phyloP scores from a whole-genome alignment of 2,113 vertebrate species.

The Hydrolagus affinis region DNA sequence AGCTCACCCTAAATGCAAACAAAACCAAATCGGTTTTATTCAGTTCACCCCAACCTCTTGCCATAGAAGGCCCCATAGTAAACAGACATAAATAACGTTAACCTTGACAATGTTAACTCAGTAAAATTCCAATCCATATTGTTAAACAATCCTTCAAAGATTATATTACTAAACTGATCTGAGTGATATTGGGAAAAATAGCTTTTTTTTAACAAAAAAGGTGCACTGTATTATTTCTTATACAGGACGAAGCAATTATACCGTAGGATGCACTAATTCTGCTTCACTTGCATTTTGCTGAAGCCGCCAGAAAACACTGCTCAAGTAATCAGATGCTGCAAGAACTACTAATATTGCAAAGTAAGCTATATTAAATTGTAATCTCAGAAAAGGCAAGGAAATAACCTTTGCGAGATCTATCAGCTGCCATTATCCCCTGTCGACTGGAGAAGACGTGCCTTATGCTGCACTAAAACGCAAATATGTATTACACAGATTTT shows the following conservation, averaged over 20 bases:
- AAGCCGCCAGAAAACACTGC: not conserved
- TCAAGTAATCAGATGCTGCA: not conserved
- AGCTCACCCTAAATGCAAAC: not conserved
- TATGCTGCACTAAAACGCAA: not conserved
- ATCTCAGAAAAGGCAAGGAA: not conserved
- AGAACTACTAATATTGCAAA: not conserved
- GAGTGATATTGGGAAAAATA: not conserved
- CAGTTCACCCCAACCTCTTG: not conserved
- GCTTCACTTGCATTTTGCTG: not conserved
- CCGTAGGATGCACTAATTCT: not conserved
- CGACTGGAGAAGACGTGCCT: no score
- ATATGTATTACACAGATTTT: not conserved
- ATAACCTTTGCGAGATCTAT: no score
- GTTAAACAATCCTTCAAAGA: constrained; percentile 17
- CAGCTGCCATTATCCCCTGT: no score
- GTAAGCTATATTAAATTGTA: not conserved
- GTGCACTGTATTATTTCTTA: not conserved
- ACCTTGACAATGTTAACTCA: constrained; percentile 20
- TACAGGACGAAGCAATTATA: not conserved
- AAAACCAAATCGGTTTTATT: constrained; percentile 15
- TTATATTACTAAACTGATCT: not conserved
- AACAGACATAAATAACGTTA: constrained; percentile 20
- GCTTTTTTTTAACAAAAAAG: not conserved
- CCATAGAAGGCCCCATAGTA: not conserved
- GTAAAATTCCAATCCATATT: not conserved